phyloP scores from a whole-genome alignment of 2,888 invertebrate genomes.

The Macaria notata region DNA sequence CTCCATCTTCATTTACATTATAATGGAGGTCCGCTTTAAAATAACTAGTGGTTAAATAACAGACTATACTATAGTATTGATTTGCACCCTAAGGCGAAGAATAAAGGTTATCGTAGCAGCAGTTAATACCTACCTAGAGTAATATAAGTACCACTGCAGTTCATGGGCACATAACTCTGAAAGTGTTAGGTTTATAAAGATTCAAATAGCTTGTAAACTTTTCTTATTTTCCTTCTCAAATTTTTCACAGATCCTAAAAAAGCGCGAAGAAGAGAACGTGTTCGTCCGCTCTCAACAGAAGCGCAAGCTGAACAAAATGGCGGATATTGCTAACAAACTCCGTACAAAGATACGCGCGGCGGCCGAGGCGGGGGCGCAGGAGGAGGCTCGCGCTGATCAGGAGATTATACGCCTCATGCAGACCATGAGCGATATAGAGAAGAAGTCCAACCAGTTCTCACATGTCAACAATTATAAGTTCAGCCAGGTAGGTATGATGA shows the following conservation, averaged over 20 bases:
- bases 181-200: too few species aligned
- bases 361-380: slow-evolving; percentile 83
- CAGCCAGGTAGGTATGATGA: slow-evolving; percentile 49
- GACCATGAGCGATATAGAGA: slow-evolving; percentile 85
- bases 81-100: too few species aligned
- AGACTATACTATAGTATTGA: too few species aligned
- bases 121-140: too few species aligned
- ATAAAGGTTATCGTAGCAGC: too few species aligned
- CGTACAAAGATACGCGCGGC: slow-evolving; percentile 85
- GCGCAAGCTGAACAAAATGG: slow-evolving; percentile 88
- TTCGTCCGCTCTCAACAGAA: slow-evolving; percentile 91
- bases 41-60: too few species aligned
- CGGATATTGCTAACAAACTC: slow-evolving; percentile 86
- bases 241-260: slow-evolving; percentile 84
- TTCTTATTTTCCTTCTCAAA: neutral
- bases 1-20: too few species aligned
- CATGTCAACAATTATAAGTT: slow-evolving; percentile 85
- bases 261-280: slow-evolving; percentile 93
- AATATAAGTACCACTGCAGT: too few species aligned
- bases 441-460: slow-evolving; percentile 86
- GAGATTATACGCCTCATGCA: slow-evolving; percentile 87
- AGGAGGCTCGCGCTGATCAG: slow-evolving; percentile 85
- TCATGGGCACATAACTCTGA: too few species aligned
- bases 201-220: too few species aligned
- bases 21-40: too few species aligned